phyloP scores from a whole-genome alignment of 2,888 invertebrate species.

The Syrphus vitripennis region DNA sequence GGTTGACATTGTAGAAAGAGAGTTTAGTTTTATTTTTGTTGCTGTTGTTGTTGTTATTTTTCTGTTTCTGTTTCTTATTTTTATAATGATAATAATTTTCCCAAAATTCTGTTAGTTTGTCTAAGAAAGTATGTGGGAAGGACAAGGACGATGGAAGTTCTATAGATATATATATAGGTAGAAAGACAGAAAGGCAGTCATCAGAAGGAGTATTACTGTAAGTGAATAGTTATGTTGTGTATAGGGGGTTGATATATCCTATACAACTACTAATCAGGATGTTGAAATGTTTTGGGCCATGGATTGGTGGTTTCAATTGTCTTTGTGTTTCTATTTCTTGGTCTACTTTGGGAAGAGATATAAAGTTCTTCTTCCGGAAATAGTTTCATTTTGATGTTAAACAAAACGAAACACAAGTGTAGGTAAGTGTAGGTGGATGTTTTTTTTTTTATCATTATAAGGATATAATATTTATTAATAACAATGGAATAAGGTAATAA shows the following conservation, averaged over 20 bases:
- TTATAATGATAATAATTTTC: conserved; percentile 58
- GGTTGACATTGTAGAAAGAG: conserved; percentile 46
- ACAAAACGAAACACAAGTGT: neutral
- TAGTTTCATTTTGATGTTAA: conserved; percentile 41
- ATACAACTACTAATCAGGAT: conserved; percentile 64
- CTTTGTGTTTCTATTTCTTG: conserved; percentile 10
- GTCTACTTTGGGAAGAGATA: conserved; percentile 5
- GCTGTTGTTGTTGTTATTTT: neutral
- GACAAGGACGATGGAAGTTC: conserved; percentile 8
- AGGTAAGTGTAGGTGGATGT: neutral
- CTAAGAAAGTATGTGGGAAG: conserved; percentile 33
- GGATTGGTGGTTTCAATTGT: conserved; percentile 67
- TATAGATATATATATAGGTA: neutral
- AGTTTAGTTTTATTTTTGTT: conserved; percentile 22
- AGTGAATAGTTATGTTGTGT: conserved; percentile 18
- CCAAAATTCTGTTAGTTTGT: conserved; percentile 50
- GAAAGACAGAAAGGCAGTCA: neutral
- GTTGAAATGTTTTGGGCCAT: conserved; percentile 50
- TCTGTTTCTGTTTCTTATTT: conserved; percentile 1
- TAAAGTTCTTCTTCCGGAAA: conserved; percentile 28
- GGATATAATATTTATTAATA: no score
- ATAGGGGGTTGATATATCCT: conserved; percentile 13
- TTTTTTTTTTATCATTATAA: no score
- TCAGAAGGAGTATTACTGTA: conserved; percentile 33
- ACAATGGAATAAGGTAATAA: neutral